Conservation (phyloP, 2,113 vertebrate genomes). For the Castor canadensis region DNA sequence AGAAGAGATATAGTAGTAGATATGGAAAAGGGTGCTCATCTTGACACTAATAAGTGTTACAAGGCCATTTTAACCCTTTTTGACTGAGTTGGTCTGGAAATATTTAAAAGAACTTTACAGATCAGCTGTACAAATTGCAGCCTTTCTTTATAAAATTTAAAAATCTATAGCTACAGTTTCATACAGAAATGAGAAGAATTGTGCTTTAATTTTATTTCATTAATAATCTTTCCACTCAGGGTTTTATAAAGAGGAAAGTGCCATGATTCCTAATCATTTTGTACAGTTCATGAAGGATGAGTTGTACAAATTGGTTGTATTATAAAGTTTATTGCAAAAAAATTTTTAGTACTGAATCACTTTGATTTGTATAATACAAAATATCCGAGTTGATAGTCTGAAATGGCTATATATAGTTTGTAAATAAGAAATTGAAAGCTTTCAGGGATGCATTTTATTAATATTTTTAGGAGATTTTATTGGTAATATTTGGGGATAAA, state of each 20-base stretch:
- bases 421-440: slow-evolving; percentile 21
- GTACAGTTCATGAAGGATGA: not conserved
- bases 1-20: slow-evolving; percentile 80
- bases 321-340: slow-evolving; percentile 45
- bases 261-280: slow-evolving; percentile 41
- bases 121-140: slow-evolving; percentile 1
- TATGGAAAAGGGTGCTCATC: slow-evolving; percentile 85
- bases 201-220: slow-evolving; percentile 2
- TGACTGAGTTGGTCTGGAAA: not conserved
- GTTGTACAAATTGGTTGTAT: slow-evolving; percentile 43
- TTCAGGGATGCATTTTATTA: not conserved
- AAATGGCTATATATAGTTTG: slow-evolving; percentile 34
- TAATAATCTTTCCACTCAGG: slow-evolving; percentile 58
- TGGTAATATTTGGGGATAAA: not conserved
- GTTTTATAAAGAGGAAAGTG: slow-evolving; percentile 56
- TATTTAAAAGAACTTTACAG: slow-evolving; percentile 14
- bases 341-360: slow-evolving; percentile 62
- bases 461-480: not conserved
- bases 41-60: slow-evolving; percentile 27
- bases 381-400: slow-evolving; percentile 12
- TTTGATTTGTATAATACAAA: not conserved
- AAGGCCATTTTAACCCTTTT: not conserved
- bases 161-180: too few relatives aligned
- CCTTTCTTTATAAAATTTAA: slow-evolving; percentile 55
- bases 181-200: too few relatives aligned